These are phyloP conservation scores for Sylvietta virens DNA, from an alignment of 2,113 vertebrate genomes.

Conservation along the genomic window DNA sequence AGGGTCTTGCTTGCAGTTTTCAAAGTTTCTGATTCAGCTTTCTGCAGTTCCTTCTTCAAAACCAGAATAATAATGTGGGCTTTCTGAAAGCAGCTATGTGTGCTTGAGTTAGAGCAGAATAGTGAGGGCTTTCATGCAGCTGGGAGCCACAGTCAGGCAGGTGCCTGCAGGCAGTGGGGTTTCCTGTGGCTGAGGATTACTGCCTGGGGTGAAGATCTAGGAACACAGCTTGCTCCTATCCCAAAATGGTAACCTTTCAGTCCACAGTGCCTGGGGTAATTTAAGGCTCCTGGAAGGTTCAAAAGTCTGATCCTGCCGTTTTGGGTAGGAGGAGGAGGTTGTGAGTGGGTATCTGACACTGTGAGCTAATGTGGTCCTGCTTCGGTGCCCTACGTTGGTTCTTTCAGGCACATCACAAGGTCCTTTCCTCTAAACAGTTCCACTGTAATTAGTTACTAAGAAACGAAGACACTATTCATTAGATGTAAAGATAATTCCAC, in stretches of 20 bases:
- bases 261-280: background rate
- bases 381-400: fast-evolving
- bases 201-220: background rate
- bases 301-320: background rate
- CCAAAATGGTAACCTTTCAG: background rate
- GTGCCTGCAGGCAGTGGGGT: background rate
- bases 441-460: slow-evolving; percentile 1
- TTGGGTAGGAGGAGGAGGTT: background rate
- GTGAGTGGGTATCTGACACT: background rate
- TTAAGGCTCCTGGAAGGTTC: background rate
- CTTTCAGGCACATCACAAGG: background rate
- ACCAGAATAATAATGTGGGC: background rate
- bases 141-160: background rate
- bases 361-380: background rate
- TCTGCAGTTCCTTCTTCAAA: background rate
- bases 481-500: background rate
- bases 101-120: background rate
- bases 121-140: slow-evolving; percentile 8
- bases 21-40: slow-evolving; percentile 38
- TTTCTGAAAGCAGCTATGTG: slow-evolving; percentile 11
- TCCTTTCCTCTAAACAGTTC: background rate
- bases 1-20: background rate
- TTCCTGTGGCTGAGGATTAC: background rate
- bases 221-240: background rate
- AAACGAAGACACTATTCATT: background rate